Evolutionary conservation across 2,797 vertebrate genomes (phyloP), one percentile per base, ranked within the genome.

Genomic region (Falco novaeseelandiae): DNA sequence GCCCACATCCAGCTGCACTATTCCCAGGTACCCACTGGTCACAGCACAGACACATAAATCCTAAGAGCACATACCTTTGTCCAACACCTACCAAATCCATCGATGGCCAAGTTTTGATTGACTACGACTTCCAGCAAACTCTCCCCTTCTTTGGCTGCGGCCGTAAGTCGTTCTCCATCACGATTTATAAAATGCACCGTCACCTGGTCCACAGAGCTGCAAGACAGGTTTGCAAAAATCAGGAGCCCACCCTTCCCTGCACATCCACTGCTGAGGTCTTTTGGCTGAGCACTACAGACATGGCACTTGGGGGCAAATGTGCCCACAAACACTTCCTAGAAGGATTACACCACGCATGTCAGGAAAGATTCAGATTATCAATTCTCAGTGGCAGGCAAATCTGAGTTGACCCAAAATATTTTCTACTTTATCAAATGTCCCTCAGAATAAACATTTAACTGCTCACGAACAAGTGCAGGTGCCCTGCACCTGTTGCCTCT

Each of bases 71-170:
- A 2, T 2, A 34, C 8, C 23, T 40, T 77, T 40, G 42, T 16
- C 22, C 22, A 87, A 13, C 61, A 97, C 98, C 95, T 95, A 98
- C 98, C 98, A 95, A 98, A 98, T 42, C 98, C 98, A 55, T 98
- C 98, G 20, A 99, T 98, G 91, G 97, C 89, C 77, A 99, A 76
- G 80, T 98, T 98, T 58, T 98, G 98, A 34, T 98, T 98, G 54
- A 98, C 86, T 32, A 98, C 98, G 54, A 98, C 97, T 11, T 98
- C 94, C 87, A 99, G 96, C 88, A 98, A 95, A 51, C 96, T 98
- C 73, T 98, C 94, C 25, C 98, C 98, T 94, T 98, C 98, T 51
- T 97, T 97, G 30, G 97, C 98, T 40, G 59, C 92, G 29, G 97
- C 96, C 0, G 97, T 98, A 48, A 97, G 97, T 67, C 87, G 96